Percentiles rank a stretch among this genome's conserved stretches.
Evolutionary conservation across 2,797 vertebrate species (phyloP).

Genomic region (Cyclura pinguis): DNA sequence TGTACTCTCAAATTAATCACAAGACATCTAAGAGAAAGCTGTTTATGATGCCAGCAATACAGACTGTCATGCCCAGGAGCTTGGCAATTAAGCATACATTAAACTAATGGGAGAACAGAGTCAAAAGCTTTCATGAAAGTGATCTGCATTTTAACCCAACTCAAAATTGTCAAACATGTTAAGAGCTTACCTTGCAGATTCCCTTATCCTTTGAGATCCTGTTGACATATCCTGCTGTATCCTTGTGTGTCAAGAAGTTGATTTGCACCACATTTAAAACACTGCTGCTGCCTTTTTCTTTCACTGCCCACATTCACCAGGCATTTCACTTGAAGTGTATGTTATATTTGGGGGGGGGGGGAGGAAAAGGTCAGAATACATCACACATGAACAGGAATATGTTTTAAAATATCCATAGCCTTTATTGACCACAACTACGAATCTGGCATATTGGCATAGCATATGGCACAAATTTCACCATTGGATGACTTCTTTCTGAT

Average conservation of each 20-base stretch:
- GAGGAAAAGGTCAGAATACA: too few species aligned
- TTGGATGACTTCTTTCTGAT: too few species aligned
- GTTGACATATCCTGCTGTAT: not conserved
- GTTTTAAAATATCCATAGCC: too few species aligned
- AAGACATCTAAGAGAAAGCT: conserved; percentile 39
- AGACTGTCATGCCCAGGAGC: conserved; percentile 39
- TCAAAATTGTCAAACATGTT: not conserved
- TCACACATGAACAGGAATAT: too few species aligned
- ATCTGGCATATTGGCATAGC: too few species aligned
- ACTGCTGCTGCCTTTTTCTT: not conserved
- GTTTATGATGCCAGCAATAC: conserved; percentile 37
- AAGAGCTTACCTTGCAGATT: not conserved
- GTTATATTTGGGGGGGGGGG: too few species aligned
- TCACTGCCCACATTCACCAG: too few species aligned
- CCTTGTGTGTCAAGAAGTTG: not conserved
- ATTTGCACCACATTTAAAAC: not conserved
- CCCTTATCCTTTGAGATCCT: not conserved
- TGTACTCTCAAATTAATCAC: conserved; percentile 54
- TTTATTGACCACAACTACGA: too few species aligned
- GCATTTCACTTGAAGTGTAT: too few species aligned
- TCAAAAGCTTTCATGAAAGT: not conserved
- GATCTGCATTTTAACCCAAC: conserved; percentile 1
- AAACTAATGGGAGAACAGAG: not conserved
- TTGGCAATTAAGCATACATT: conserved; percentile 41
- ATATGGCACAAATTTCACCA: too few species aligned